Evolutionary conservation across 2,888 invertebrate genomes (phyloP).

Genomic region (Rugalucina vietnamica): DNA sequence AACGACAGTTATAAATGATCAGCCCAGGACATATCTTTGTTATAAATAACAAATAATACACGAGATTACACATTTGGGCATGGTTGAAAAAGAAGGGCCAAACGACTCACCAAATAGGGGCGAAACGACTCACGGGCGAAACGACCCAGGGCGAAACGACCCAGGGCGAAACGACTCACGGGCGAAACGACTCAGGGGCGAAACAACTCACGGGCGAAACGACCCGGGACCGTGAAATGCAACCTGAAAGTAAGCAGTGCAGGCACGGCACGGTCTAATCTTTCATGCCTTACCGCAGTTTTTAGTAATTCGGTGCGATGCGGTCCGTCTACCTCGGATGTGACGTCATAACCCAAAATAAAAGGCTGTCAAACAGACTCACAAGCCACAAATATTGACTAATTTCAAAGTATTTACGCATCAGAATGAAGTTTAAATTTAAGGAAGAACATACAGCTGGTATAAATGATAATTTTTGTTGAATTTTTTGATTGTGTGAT

Average conservation of each 20-base stretch:
- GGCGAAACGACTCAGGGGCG: not conserved
- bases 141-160: no score
- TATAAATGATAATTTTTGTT: constrained; percentile 56
- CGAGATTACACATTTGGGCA: no score
- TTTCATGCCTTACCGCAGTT: not conserved
- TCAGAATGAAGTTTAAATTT: constrained; percentile 81
- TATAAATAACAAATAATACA: no score
- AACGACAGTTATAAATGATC: no score
- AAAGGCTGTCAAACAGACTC: not conserved
- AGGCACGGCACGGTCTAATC: not conserved
- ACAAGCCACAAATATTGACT: not conserved
- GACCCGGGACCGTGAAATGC: not conserved
- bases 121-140: no score
- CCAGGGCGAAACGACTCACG: no score
- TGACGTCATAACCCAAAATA: constrained; percentile 56
- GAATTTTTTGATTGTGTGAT: no score
- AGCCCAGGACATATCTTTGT: no score
- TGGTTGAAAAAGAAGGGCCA: no score
- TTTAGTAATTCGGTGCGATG: not conserved
- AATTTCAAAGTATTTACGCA: not conserved
- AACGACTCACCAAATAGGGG: no score
- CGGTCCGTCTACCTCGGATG: not conserved
- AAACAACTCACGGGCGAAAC: not conserved
- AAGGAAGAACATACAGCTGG: constrained; percentile 83
- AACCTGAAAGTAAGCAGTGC: not conserved